Evolutionary conservation across 2,888 invertebrate genomes (phyloP), one percentile per base, ranked within the genome.

Genomic region (Drosophila paranaensis): DNA sequence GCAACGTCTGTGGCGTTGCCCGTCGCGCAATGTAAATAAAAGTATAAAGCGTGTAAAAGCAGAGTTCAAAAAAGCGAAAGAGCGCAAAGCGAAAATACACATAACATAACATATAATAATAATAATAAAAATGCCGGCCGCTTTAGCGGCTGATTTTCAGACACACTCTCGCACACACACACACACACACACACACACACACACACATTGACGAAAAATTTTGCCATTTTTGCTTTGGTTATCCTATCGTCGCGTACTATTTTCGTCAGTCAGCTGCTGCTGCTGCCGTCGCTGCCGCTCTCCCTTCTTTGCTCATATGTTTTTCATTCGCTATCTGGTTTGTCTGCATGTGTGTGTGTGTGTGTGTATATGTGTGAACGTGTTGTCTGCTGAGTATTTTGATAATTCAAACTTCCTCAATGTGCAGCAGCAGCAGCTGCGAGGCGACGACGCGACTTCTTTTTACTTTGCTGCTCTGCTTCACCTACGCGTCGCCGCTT

Each of bases 121-220:
- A 77, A 78, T 84, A 84, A 84, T 84, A 84, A 84, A 84, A 84
- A 84, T 82, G 84, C 84, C 84, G 84, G 88, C 81, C 81, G 86
- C 88, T 73, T 79, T 65, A 82, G 87, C 88, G 86, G 82, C 88
- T 88, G 84, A 79, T 84, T 88, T 82, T 73, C 79, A 79, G 65
- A 27, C 65, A 57, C 40, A 25, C 50, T 67, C 66, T 56, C 40
- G 3, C 27, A 27, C 13, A 45, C 25, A 66, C 54, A 71, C 13
- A 45, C 25, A 66, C 54, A 71, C 20, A 54, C 54, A 60, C 45
- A 60, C 54, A 57, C 35, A 51, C 40, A 40, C 25, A 45, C 45
- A 66, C 54, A 71, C 60, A 74, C 60, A 60, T 51, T 55, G 58
- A 71, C 57, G 62, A 72, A 72, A 70, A 67, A 68, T 60, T 77